phyloP scores from a whole-genome alignment of 2,888 invertebrate species.

The Geophilus truncorum region DNA sequence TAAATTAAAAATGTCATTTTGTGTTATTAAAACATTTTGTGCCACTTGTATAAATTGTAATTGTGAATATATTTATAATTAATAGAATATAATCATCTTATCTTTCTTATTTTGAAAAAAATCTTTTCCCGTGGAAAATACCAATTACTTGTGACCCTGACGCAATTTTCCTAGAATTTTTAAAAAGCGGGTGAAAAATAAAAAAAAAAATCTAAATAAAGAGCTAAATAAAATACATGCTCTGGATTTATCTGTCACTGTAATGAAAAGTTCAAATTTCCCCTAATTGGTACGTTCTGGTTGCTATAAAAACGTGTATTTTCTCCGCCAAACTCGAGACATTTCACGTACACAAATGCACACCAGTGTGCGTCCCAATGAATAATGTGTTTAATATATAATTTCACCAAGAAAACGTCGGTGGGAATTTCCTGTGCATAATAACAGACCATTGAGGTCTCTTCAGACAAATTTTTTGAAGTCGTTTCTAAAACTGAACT shows the following conservation, averaged over 20 bases:
- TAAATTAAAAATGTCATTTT: background rate
- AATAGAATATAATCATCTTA: background rate
- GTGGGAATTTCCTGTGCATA: conserved; percentile 27
- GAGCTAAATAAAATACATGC: conserved; percentile 22
- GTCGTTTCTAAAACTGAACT: background rate
- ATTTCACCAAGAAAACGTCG: conserved; percentile 27
- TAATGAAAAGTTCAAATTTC: conserved; percentile 27
- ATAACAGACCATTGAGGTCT: conserved; percentile 10
- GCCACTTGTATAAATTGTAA: background rate
- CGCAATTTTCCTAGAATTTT: background rate
- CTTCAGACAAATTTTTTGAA: conserved; percentile 4
- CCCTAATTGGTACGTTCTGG: conserved; percentile 1
- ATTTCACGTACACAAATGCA: background rate
- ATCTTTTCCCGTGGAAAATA: conserved; percentile 15
- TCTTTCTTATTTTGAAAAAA: background rate
- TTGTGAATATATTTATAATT: background rate
- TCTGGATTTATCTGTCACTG: conserved; percentile 20
- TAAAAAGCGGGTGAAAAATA: background rate
- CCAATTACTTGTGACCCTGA: conserved; percentile 18
- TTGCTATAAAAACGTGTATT: background rate
- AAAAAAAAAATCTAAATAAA: background rate
- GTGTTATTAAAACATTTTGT: background rate
- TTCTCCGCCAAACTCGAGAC: conserved; percentile 25
- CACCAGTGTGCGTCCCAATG: background rate
- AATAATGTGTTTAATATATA: conserved; percentile 24